Base-by-base conservation (phyloP, 2,888 invertebrate genomes). In the Magallana nippona region DNA sequence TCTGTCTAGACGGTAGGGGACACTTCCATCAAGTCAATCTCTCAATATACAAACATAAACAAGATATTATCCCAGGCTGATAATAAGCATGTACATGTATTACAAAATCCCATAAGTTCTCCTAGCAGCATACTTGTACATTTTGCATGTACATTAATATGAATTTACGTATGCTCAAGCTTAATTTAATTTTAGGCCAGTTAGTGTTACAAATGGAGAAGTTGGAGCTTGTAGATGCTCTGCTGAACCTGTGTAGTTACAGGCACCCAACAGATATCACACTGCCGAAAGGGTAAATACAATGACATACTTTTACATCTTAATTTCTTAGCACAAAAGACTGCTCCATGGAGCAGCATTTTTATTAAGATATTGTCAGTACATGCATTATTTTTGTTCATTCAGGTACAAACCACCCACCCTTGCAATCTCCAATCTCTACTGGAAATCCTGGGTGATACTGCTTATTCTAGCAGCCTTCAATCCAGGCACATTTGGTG, bases 401-500 rank as follows among this genome's bases (percentile, higher is more conserved):
- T 88, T 57, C 89, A 94, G 93, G 11, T 97, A 97, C 93, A 95
- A 95, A n/a, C 97, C 98, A 0, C 98, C 98, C 0, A 96, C 96
- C 89, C 95, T 99, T 91, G 98, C 98, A 1, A 98, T 99, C 91
- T 96, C 97, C n/a, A 96, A 96, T 85, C 95, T 97, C 83, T 99
- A 98, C 94, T 99, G 99, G 99, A 98, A 98, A 94, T 97, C 97
- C 27, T 98, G 98, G 98, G 95, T 96, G 62, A 96, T 98, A 92
- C 95, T 99, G 89, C 95, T 98, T 71, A 97, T 98, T 94, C 95
- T 99, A 88, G 96, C 97, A 19, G 98, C 98, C 0, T 98, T 98
- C 94, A 99, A 98, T 95, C 98, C 99, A 0, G 95, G 96, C 0
- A 96, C 96, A 17, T 97, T 98, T 95, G 98, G 98, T 15, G 96